These are phyloP conservation scores for Cettia cetti DNA, from an alignment of 2,113 vertebrate genomes.

Conservation along the genomic window DNA sequence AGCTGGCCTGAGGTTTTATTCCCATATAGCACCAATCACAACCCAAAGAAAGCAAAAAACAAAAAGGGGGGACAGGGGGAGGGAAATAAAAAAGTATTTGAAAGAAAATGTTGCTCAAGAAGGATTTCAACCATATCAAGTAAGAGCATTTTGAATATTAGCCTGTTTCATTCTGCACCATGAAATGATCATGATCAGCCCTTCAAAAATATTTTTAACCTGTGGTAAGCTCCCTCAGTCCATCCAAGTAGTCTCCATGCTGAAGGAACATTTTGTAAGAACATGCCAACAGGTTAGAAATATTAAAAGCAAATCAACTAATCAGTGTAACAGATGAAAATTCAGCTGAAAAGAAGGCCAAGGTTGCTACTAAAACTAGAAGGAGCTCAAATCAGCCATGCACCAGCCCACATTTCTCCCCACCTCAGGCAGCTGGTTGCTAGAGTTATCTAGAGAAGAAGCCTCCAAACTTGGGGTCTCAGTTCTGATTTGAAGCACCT, in stretches of 20 bases:
- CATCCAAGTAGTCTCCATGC: not conserved
- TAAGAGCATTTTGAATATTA: constrained; percentile 44
- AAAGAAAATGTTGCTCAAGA: constrained; percentile 54
- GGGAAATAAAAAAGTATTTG: constrained; percentile 34
- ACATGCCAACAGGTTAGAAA: constrained; percentile 79
- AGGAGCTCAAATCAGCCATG: constrained; percentile 85
- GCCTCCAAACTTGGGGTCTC: constrained; percentile 90
- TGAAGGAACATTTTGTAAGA: not conserved
- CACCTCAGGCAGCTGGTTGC: constrained; percentile 99
- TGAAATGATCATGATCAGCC: constrained; percentile 60
- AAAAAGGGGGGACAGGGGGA: accelerated
- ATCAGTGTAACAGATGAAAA: constrained; percentile 63
- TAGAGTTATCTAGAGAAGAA: constrained; percentile 90
- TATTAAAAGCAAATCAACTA: constrained; percentile 71
- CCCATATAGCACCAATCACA: constrained; percentile 80
- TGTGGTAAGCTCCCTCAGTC: constrained; percentile 53
- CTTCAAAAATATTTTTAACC: constrained; percentile 78
- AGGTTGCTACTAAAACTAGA: constrained; percentile 69
- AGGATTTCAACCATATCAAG: constrained; percentile 58
- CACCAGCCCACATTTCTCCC: constrained; percentile 87
- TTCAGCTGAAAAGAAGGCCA: constrained; percentile 59
- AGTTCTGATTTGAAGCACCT: constrained; percentile 80
- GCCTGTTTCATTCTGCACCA: constrained; percentile 54
- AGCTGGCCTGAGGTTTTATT: constrained; percentile 95
- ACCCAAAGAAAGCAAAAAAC: constrained; percentile 70